A percentile compares a stretch with the other conserved stretches of the same genome.
Evolutionary conservation across 2,113 vertebrate genomes (phyloP).

Genomic region (Bujurquina vittata): DNA sequence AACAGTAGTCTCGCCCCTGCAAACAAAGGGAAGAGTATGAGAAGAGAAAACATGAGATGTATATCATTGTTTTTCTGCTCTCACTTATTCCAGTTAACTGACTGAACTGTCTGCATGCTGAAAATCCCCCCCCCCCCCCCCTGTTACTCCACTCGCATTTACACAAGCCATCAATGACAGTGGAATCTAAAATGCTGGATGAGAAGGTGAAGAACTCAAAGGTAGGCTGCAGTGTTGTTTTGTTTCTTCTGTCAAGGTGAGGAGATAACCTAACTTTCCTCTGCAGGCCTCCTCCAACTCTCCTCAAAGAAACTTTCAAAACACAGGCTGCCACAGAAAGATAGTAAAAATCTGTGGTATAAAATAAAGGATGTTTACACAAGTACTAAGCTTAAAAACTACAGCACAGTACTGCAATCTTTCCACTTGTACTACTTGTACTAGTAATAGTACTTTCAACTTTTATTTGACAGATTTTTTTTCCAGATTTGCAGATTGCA

Average conservation of each 20-base stretch:
- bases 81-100: background rate
- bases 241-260: conserved; percentile 7
- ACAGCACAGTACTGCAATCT: background rate
- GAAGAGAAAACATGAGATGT: background rate
- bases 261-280: background rate
- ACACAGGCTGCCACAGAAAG: background rate
- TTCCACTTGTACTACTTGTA: background rate
- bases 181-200: background rate
- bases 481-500: background rate
- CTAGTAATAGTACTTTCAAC: background rate
- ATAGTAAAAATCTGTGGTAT: background rate
- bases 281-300: background rate
- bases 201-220: conserved; percentile 27
- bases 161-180: conserved; percentile 13
- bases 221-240: conserved; percentile 36
- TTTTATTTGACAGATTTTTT: background rate
- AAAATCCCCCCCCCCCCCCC: background rate
- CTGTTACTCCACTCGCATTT: conserved; percentile 12
- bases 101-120: background rate
- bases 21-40: conserved; percentile 4
- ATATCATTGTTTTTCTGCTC: background rate
- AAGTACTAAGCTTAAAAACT: background rate
- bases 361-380: background rate
- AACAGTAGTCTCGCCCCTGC: conserved; percentile 96
- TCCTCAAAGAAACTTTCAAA: conserved; percentile 1